These are phyloP conservation scores for Digitonthophagus gazella DNA, from an alignment of 2,888 invertebrate genomes.

Conservation along the genomic window DNA sequence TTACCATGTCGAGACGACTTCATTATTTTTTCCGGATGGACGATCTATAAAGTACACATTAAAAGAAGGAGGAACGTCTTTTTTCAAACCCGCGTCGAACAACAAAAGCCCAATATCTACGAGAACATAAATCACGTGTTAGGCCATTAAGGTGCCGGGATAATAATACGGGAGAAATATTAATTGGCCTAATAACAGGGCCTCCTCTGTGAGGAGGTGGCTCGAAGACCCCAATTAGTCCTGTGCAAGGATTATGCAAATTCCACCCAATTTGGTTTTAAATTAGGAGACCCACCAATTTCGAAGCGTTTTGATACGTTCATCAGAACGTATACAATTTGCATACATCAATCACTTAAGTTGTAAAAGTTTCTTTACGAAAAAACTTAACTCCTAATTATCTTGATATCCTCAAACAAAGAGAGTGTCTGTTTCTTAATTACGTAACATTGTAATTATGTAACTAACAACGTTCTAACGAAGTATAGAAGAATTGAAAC, in stretches of 20 bases:
- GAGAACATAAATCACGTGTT: neutral
- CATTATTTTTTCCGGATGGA: neutral
- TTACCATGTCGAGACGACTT: neutral
- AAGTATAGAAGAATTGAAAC: neutral
- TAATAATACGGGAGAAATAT: neutral
- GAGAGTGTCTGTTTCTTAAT: no score
- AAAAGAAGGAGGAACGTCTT: neutral
- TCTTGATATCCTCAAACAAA: no score
- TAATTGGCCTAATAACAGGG: neutral
- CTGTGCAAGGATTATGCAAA: neutral
- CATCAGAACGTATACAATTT: neutral
- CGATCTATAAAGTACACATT: neutral
- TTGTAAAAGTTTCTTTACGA: neutral
- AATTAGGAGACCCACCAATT: neutral
- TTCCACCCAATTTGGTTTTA: neutral
- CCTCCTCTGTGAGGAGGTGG: neutral
- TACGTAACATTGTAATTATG: no score
- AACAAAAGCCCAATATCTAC: neutral
- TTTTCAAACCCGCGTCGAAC: neutral
- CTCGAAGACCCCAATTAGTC: neutral
- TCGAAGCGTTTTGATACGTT: neutral
- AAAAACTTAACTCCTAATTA: no score
- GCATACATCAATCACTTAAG: neutral
- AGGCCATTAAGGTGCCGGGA: neutral
- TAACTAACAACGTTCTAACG: neutral